Base-by-base conservation (phyloP, 2,797 vertebrate genomes). In the Leptodactylus fallax region DNA sequence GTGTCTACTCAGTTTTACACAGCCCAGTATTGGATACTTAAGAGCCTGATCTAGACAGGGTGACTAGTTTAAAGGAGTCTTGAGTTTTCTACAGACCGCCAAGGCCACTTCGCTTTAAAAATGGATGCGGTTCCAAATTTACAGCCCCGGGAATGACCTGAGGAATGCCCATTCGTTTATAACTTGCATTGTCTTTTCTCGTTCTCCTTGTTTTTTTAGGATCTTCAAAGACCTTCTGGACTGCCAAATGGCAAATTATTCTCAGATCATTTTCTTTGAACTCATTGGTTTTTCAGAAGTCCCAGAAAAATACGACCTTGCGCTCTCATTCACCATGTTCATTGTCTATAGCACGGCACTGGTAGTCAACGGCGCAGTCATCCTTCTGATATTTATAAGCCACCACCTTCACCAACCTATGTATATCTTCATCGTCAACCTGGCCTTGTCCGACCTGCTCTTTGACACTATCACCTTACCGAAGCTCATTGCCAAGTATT, bases 371-470 rank as follows among this genome's bases (percentile, higher is more conserved):
- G 67, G 56, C 7, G 7, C 55, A 6, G 87, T 91, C 19, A 56
- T 91, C 55, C 14, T 88, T 0, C 83, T 92, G 84, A 88, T 91
- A 27, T 79, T 90, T 3, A 25, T 71, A 17, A 90, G 92, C 1
- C 0, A 23, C 0, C 86, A 85, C 53, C 89, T 93, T 21, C 91
- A 93, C 78, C 91, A 85, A 0, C 91, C 92, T 7, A 93, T 92
- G 92, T 92, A 92, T 63, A 91, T 92, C 25, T 82, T 92, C 1
- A 84, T 93, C 36, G 88, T 85, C 9, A 90, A 90, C 45, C 81
- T 93, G 36, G 92, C 92, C 53, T 85, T 90, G 9, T 81, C 91
- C 36, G 91, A 93, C 49, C 84, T 92, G 45, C 90, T 87, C 23
- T 90, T 92, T 72, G 91, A 90, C 19, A 92, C 90, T 14, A 83